These are phyloP conservation scores for Myioborus miniatus DNA, from an alignment of 2,797 vertebrate genomes.

Conservation along the genomic window DNA sequence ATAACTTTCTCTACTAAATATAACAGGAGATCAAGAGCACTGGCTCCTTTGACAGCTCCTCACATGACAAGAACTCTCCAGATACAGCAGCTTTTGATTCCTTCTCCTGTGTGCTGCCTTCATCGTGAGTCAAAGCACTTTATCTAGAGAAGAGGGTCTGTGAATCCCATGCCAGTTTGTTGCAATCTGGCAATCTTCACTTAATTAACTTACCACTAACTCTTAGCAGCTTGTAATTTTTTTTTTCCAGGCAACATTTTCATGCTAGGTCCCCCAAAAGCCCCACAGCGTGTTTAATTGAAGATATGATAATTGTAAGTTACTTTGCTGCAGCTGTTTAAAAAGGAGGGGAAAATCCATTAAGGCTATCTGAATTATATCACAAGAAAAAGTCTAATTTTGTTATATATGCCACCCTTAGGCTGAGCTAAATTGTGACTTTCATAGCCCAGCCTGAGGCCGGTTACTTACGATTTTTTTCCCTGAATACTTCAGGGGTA, in stretches of 20 bases:
- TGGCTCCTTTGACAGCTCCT: neutral
- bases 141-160: neutral
- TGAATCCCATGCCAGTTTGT: neutral
- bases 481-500: neutral
- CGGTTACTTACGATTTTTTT: neutral
- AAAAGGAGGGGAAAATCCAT: neutral
- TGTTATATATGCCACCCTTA: conserved; percentile 1
- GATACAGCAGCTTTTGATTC: neutral
- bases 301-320: conserved; percentile 33
- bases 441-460: neutral
- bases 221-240: neutral
- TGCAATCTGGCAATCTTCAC: conserved; percentile 20
- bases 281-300: conserved; percentile 41
- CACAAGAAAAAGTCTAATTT: neutral
- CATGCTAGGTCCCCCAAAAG: neutral
- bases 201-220: conserved; percentile 34
- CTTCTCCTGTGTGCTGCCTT: neutral
- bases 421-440: conserved; percentile 33
- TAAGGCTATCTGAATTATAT: conserved; percentile 20
- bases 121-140: neutral
- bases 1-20: neutral
- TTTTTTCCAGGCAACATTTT: neutral
- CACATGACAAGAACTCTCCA: neutral
- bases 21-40: neutral
- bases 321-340: conserved; percentile 44